A percentile compares a stretch with the other conserved stretches of the same genome.
Evolutionary conservation across 2,888 invertebrate genomes (phyloP).

Genomic region (Sesia bembeciformis): DNA sequence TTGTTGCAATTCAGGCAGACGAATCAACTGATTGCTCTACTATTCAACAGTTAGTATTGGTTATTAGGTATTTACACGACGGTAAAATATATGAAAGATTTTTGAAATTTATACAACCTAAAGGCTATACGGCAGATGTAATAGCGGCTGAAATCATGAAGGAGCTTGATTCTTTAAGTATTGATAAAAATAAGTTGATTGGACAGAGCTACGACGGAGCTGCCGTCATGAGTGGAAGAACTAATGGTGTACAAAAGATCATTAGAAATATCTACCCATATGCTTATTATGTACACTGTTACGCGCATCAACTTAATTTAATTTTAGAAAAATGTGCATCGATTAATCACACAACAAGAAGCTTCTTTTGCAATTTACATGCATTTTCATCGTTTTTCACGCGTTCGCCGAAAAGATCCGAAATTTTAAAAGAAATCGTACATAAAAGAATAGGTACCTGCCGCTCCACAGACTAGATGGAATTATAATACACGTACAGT

Average conservation of each 20-base stretch:
- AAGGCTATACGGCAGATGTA: background rate
- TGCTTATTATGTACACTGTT: constrained; percentile 5
- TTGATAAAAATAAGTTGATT: constrained; percentile 5
- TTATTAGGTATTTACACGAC: background rate
- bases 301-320: too few species aligned
- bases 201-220: constrained; percentile 5
- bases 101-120: constrained; percentile 4
- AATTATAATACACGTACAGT: too few species aligned
- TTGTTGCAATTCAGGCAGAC: too few species aligned
- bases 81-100: constrained; percentile 6
- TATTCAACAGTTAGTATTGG: background rate
- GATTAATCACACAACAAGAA: too few species aligned
- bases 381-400: too few species aligned
- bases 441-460: too few species aligned
- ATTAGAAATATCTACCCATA: constrained; percentile 2
- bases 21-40: too few species aligned
- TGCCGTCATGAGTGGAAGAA: constrained; percentile 5
- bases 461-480: too few species aligned
- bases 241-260: constrained; percentile 3
- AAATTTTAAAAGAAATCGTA: too few species aligned
- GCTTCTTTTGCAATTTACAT: too few species aligned
- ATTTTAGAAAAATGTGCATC: too few species aligned
- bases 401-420: too few species aligned
- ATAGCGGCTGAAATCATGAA: constrained; percentile 2
- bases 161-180: constrained; percentile 2